Percentiles rank a stretch among this genome's conserved stretches.
Conservation (phyloP, 1,140 invertebrate species). For the Druon quercuslanigerum region DNA sequence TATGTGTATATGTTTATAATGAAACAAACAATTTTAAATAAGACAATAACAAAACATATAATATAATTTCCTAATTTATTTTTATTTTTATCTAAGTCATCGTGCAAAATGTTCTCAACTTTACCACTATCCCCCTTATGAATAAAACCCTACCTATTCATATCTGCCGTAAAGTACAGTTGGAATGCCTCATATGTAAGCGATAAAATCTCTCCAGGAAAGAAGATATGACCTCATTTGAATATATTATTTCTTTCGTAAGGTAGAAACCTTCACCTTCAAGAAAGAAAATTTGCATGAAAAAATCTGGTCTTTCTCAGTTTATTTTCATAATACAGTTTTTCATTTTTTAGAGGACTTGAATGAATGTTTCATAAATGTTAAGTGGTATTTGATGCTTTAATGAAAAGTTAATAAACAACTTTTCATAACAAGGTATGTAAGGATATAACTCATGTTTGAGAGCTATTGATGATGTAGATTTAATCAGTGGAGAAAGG, state of each 20-base stretch:
- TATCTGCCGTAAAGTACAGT: background rate
- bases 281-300: background rate
- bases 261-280: background rate
- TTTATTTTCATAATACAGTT: background rate
- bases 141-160: background rate
- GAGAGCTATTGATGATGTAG: background rate
- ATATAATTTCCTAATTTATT: too few species aligned
- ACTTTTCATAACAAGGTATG: too few species aligned
- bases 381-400: too few species aligned
- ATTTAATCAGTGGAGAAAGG: background rate
- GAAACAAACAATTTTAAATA: too few species aligned
- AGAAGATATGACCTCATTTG: background rate
- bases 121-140: background rate
- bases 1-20: too few species aligned
- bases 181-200: constrained; percentile 2
- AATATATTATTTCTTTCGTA: constrained; percentile 11
- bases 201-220: constrained; percentile 6
- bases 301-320: background rate
- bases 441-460: too few species aligned
- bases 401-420: too few species aligned
- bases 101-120: background rate
- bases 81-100: background rate
- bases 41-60: too few species aligned
- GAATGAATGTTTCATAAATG: too few species aligned
- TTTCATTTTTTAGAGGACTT: too few species aligned